Conservation (phyloP, 2,113 vertebrate species). For the Sylvietta virens region DNA sequence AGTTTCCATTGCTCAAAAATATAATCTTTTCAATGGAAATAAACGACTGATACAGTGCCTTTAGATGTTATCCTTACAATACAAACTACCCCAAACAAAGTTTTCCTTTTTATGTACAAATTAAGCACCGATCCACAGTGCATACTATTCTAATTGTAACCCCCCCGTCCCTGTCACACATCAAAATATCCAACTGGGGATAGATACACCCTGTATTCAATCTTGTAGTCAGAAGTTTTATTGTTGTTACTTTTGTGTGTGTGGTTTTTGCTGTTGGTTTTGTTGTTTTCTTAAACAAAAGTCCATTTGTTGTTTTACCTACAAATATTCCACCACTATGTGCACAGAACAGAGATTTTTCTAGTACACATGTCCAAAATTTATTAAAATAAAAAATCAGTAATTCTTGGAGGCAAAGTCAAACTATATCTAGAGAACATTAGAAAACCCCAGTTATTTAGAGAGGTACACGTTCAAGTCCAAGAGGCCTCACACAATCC, state of each 20-base stretch:
- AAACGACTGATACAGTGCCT: conserved; percentile 52
- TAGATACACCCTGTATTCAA: conserved; percentile 43
- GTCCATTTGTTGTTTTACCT: background rate
- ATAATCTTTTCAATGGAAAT: conserved; percentile 69
- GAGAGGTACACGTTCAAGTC: conserved; percentile 16
- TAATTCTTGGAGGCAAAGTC: background rate
- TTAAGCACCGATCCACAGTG: conserved; percentile 73
- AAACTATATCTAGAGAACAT: background rate
- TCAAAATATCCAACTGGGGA: conserved; percentile 2
- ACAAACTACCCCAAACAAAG: conserved; percentile 60
- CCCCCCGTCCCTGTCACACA: conserved; percentile 21
- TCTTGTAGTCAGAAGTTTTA: background rate
- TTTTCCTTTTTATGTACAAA: conserved; percentile 68
- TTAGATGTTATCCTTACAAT: conserved; percentile 63
- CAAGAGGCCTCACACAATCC: background rate
- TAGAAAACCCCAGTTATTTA: background rate
- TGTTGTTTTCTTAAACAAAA: background rate
- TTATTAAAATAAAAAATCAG: background rate
- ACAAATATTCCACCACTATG: background rate
- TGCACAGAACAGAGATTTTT: conserved; percentile 31
- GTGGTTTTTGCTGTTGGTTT: background rate
- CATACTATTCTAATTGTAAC: conserved; percentile 24
- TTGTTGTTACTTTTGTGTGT: background rate
- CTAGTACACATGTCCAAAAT: background rate
- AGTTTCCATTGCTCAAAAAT: conserved; percentile 68